Evolutionary conservation across 37 sponge, comb jelly and placozoan species (phyloP), one percentile per base, ranked within the genome.

Genomic region (Lycopodina hypogea): DNA sequence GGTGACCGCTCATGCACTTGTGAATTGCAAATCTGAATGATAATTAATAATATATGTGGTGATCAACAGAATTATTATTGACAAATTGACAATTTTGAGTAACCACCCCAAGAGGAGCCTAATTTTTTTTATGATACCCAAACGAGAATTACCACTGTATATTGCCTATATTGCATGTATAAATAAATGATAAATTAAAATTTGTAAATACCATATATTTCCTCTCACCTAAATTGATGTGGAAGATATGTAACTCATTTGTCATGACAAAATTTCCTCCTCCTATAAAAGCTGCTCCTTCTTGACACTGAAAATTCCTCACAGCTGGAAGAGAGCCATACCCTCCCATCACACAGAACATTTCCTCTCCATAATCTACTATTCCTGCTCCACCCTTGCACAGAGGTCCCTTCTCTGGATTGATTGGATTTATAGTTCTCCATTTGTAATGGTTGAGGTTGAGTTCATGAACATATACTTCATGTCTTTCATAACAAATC

Each of bases 171-270:
- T n/a, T n/a, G n/a, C n/a, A n/a, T n/a, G n/a, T n/a, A n/a, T n/a
- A n/a, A n/a, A n/a, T n/a, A n/a, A n/a, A n/a, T n/a, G n/a, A n/a
- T n/a, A n/a, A n/a, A n/a, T n/a, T n/a, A n/a, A n/a, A n/a, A n/a
- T n/a, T n/a, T n/a, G n/a, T n/a, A n/a, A n/a, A n/a, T n/a, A n/a
- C n/a, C n/a, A n/a, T n/a, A n/a, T n/a, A n/a, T n/a, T n/a, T 45
- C 4, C 9, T 45, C 71, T 70, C 40, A 70, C 71, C 14, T 48
- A 66, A 8, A 38, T 61, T 72, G 0, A 77, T 6, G 58, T 76
- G 71, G 52, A 77, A 84, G 1, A 84, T 40, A 64, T 90, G 90
- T 4, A 90, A 39, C 42, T 90, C 90, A 77, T 90, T 90, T 9
- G 90, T 90, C 90, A 85, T 84, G 32, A 78, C 42, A 9, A 78